phyloP scores from a whole-genome alignment of 2,888 invertebrate species.

The Agonopterix arenella region DNA sequence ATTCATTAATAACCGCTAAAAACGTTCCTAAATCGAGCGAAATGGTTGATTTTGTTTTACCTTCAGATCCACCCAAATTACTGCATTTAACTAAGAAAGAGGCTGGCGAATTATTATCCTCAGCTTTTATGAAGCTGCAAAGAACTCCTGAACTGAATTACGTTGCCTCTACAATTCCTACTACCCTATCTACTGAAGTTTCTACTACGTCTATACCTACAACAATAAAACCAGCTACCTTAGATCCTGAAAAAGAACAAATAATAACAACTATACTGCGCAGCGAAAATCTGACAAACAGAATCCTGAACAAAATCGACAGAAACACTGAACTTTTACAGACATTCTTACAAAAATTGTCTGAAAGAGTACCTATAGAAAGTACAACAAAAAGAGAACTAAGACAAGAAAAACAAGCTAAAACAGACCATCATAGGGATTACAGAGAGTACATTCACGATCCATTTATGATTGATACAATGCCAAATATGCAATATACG shows the following conservation, averaged over 20 bases:
- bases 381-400: background rate
- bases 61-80: constrained; percentile 16
- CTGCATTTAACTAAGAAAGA: constrained; percentile 20
- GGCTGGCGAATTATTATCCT: constrained; percentile 12
- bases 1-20: constrained; percentile 12
- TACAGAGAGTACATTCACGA: background rate
- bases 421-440: background rate
- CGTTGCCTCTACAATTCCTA: constrained; percentile 5
- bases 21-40: constrained; percentile 14
- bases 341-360: constrained; percentile 40
- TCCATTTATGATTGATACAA: constrained; percentile 6
- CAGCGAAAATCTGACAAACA: constrained; percentile 46
- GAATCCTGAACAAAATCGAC: constrained; percentile 52
- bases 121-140: constrained; percentile 12
- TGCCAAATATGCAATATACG: constrained; percentile 7
- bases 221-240: constrained; percentile 6
- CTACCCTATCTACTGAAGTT: constrained; percentile 3
- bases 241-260: constrained; percentile 17
- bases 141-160: constrained; percentile 5
- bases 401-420: background rate
- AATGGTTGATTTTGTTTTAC: constrained; percentile 17
- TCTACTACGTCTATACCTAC: constrained; percentile 3
- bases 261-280: constrained; percentile 33
- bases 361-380: constrained; percentile 20
- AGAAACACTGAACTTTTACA: constrained; percentile 48